Conservation (phyloP, 2,888 invertebrate species). For the Tubiluchus corallicola region DNA sequence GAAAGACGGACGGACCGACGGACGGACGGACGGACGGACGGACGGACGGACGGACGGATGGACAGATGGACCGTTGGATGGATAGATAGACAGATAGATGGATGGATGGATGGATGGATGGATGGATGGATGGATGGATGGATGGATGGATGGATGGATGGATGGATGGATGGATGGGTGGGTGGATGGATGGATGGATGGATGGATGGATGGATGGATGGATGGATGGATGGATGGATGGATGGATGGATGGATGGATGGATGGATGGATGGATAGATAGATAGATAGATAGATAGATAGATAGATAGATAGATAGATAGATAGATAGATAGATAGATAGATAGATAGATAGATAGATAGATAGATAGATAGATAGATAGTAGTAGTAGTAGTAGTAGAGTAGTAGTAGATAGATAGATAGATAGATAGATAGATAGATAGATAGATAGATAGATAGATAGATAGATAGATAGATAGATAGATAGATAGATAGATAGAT, state of each 20-base stretch:
- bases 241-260: neutral
- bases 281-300: slow-evolving; percentile 1
- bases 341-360: slow-evolving; percentile 3
- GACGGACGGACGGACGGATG: no score
- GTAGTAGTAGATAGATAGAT: slow-evolving; percentile 3
- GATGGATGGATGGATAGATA: neutral
- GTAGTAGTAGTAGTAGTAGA: neutral
- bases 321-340: slow-evolving; percentile 1
- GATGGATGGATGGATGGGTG: no score
- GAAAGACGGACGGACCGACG: no score
- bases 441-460: slow-evolving; percentile 3
- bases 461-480: slow-evolving; percentile 3
- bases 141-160: no score
- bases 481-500: slow-evolving; percentile 3
- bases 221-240: neutral
- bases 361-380: neutral
- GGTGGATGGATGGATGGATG: no score
- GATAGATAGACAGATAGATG: no score
- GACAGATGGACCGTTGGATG: no score
- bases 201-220: no score
- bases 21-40: no score
- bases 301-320: slow-evolving; percentile 1
- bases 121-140: no score
- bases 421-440: slow-evolving; percentile 1
- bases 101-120: no score